A percentile compares a stretch with the other conserved stretches of the same genome.
Evolutionary conservation across 2,113 vertebrate genomes (phyloP).

Genomic region (Cyphomyrus discorhynchus): DNA sequence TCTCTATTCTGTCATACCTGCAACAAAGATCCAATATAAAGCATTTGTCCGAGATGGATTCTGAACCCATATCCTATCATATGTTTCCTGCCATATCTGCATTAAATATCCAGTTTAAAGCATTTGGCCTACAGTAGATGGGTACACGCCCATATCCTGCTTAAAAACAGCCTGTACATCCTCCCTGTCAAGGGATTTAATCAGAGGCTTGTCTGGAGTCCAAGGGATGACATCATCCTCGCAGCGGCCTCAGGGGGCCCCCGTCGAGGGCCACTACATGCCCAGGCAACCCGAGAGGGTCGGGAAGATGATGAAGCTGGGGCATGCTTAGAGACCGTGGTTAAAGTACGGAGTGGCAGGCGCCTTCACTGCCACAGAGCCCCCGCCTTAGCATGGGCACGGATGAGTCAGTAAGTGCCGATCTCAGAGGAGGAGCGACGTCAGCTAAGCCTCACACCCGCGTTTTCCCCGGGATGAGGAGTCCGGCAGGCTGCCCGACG

Average conservation of each 20-base stretch:
- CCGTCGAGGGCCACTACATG: background rate
- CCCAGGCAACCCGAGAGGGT: background rate
- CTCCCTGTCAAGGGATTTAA: background rate
- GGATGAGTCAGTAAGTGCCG: background rate
- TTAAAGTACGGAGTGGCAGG: background rate
- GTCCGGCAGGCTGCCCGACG: background rate
- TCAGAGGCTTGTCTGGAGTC: background rate
- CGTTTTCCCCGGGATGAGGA: background rate
- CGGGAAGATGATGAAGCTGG: background rate
- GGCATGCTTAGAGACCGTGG: background rate
- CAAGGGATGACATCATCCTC: background rate
- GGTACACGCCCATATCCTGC: background rate
- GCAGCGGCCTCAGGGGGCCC: background rate
- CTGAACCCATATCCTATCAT: background rate
- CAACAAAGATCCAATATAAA: background rate
- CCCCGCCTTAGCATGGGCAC: background rate
- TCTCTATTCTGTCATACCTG: background rate
- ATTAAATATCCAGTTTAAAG: background rate
- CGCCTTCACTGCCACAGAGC: background rate
- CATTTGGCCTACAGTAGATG: background rate
- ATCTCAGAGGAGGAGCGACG: background rate
- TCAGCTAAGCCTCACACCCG: background rate
- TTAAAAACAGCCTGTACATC: background rate
- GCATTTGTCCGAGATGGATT: background rate
- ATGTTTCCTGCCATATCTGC: background rate